Evolutionary conservation across 2,888 invertebrate genomes (phyloP).

Genomic region (Philereme vetulata): DNA sequence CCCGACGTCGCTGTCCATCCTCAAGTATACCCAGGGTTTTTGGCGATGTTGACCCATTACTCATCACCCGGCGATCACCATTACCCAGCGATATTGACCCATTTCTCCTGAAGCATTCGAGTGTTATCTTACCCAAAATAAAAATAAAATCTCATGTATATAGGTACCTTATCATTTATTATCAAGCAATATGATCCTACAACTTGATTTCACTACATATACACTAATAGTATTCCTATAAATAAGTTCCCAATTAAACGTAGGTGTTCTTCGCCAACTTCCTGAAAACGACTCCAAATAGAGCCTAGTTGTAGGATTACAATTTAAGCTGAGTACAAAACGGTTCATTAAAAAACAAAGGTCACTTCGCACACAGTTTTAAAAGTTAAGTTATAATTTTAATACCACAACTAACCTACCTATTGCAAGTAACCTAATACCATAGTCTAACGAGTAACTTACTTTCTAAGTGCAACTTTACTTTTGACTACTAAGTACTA

Average conservation of each 20-base stretch:
- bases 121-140: too few species aligned
- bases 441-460: neutral
- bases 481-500: neutral
- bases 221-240: neutral
- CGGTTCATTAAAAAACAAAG: neutral
- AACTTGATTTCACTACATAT: neutral
- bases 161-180: conserved; percentile 10
- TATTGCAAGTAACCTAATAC: neutral
- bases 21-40: too few species aligned
- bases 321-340: neutral
- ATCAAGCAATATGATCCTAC: conserved; percentile 9
- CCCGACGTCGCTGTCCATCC: too few species aligned
- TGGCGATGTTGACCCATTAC: too few species aligned
- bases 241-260: neutral
- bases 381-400: neutral
- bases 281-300: too few species aligned
- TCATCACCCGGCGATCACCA: too few species aligned
- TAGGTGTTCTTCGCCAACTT: neutral
- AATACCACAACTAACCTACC: neutral
- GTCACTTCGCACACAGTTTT: neutral
- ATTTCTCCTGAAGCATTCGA: too few species aligned
- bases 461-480: neutral
- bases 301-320: neutral
- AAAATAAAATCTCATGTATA: neutral
- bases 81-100: too few species aligned